Evolutionary conservation across 1,140 invertebrate species (phyloP).

Genomic region (Scaptomyza hsui): DNA sequence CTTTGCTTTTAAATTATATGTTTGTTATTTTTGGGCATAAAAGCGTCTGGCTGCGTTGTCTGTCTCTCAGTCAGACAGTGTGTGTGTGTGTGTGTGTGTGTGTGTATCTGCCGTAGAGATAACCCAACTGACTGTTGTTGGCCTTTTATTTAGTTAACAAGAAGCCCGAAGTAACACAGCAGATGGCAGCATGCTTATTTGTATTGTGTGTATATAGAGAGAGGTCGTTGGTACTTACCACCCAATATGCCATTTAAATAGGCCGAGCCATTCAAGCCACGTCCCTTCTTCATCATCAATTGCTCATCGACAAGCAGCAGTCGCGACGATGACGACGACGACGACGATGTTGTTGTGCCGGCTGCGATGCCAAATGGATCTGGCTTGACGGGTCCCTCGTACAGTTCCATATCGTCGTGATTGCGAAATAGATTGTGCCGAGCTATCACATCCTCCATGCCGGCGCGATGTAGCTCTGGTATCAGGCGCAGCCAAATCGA

Average conservation of each 20-base stretch:
- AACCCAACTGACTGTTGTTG: conserved; percentile 2
- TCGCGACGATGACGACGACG: conserved; percentile 62
- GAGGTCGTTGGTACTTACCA: conserved; percentile 65
- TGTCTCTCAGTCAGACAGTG: neutral
- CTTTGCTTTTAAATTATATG: conserved; percentile 22
- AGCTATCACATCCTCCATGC: conserved; percentile 93
- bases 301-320: conserved; percentile 80
- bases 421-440: conserved; percentile 93
- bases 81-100: conserved; percentile 44
- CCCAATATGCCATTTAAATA: conserved; percentile 81
- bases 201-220: conserved; percentile 4
- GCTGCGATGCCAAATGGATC: conserved; percentile 87
- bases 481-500: conserved; percentile 97
- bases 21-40: conserved; percentile 51
- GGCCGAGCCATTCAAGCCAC: conserved; percentile 62
- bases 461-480: conserved; percentile 94
- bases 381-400: conserved; percentile 91
- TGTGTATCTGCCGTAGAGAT: conserved; percentile 41
- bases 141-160: conserved; percentile 17
- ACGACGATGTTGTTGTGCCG: conserved; percentile 33
- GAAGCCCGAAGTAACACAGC: neutral
- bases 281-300: conserved; percentile 77
- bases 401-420: conserved; percentile 91
- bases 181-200: conserved; percentile 19
- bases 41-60: conserved; percentile 13